These are phyloP conservation scores for Tetrao urogallus DNA, from an alignment of 2,113 vertebrate species.

Conservation along the genomic window DNA sequence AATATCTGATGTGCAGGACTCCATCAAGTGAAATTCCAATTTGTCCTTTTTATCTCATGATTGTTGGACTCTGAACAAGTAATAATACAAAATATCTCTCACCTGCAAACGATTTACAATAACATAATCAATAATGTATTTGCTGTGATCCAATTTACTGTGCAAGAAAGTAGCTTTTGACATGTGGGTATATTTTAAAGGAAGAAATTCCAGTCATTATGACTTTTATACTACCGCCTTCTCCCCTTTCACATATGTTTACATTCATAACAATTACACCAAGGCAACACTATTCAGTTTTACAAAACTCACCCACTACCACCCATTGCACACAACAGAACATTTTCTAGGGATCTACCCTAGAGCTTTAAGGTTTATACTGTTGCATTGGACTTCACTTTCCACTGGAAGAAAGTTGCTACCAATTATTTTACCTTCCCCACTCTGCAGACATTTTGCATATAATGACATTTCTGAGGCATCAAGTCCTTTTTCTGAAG, in stretches of 20 bases:
- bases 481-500: slow-evolving; percentile 49
- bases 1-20: slow-evolving; percentile 6
- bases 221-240: not conserved
- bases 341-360: slow-evolving; percentile 1
- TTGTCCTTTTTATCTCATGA: slow-evolving; percentile 27
- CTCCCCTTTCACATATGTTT: not conserved
- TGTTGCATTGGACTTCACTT: slow-evolving; percentile 3
- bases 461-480: slow-evolving; percentile 35
- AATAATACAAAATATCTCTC: slow-evolving; percentile 47
- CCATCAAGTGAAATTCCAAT: slow-evolving; percentile 32
- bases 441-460: slow-evolving; percentile 38
- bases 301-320: not conserved
- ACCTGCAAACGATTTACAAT: slow-evolving; percentile 6
- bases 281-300: not conserved
- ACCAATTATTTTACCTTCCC: slow-evolving; percentile 49
- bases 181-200: not conserved
- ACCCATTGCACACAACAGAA: not conserved
- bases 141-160: not conserved
- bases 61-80: slow-evolving; percentile 31
- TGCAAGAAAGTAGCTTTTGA: not conserved
- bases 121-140: slow-evolving; percentile 15
- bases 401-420: slow-evolving; percentile 35
- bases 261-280: not conserved
- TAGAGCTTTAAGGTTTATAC: slow-evolving; percentile 13
- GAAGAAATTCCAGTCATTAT: not conserved